phyloP scores from a whole-genome alignment of 2,113 vertebrate genomes.

The Peromyscus polionotus region DNA sequence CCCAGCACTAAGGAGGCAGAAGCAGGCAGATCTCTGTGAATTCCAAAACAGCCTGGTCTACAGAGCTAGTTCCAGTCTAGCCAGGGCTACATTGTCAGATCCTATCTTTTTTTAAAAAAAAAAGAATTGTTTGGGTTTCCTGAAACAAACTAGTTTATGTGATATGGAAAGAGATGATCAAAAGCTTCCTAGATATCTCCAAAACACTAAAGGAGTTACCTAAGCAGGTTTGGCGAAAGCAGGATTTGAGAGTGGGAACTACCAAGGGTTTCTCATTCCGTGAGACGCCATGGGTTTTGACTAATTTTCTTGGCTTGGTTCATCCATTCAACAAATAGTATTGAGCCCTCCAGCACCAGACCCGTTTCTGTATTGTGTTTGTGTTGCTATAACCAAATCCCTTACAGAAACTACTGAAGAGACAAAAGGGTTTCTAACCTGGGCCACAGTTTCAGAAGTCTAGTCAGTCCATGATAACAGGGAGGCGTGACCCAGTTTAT shows the following conservation, averaged over 20 bases:
- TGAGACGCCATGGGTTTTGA: not conserved
- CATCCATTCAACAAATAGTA: conserved; percentile 23
- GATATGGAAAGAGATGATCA: not conserved
- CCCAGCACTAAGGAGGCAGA: not conserved
- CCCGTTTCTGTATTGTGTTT: not conserved
- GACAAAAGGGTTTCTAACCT: not conserved
- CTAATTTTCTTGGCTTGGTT: conserved; percentile 1
- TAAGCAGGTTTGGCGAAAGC: not conserved
- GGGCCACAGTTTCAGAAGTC: not conserved
- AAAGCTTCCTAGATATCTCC: not conserved
- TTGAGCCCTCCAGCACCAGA: not conserved
- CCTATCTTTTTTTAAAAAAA: not conserved
- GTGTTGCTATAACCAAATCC: not conserved
- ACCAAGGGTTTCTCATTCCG: not conserved
- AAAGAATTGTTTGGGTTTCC: not conserved
- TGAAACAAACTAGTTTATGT: not conserved
- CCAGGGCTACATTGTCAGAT: not conserved
- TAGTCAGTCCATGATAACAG: not conserved
- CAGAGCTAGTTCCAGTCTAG: not conserved
- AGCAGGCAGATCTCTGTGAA: not conserved
- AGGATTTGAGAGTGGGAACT: not conserved
- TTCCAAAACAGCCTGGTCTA: not conserved
- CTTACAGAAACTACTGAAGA: not conserved
- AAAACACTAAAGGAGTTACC: not conserved
- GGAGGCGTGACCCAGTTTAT: not conserved